Evolutionary conservation across 2,113 vertebrate species (phyloP).

Genomic region (Myodes glareolus): DNA sequence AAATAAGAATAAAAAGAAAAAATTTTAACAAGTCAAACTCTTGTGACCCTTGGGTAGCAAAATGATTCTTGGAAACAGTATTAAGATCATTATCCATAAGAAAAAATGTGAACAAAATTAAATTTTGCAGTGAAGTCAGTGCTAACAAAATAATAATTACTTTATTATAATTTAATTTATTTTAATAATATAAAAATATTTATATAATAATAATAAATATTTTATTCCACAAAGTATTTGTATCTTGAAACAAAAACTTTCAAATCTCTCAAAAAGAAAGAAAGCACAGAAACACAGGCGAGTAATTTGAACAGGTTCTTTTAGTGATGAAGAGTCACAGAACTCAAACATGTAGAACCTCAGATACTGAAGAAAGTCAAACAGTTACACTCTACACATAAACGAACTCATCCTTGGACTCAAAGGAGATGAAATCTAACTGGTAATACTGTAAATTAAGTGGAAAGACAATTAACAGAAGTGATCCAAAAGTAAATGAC

Average conservation of each 20-base stretch:
- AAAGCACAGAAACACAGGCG: neutral
- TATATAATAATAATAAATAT: no score
- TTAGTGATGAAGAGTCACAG: neutral
- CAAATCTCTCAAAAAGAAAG: neutral
- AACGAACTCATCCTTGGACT: fast-evolving
- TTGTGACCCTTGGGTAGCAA: neutral
- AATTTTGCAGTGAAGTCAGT: neutral
- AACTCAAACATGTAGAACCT: neutral
- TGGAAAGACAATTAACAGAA: neutral
- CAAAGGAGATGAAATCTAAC: neutral
- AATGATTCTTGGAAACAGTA: neutral
- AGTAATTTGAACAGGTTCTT: neutral
- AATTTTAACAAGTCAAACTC: neutral
- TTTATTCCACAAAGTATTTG: neutral
- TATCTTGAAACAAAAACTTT: neutral
- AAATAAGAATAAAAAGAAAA: no score
- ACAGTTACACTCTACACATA: no score
- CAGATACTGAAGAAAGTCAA: neutral
- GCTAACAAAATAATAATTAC: neutral
- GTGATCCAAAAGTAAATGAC: neutral
- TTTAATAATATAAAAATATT: no score
- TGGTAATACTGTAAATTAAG: neutral
- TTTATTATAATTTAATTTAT: no score
- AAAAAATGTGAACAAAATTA: neutral
- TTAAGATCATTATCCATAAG: neutral